A percentile compares a stretch with the other conserved stretches of the same genome.
These are phyloP conservation scores for Nymphalis c-album DNA, from an alignment of 2,888 invertebrate species.

Conservation along the genomic window DNA sequence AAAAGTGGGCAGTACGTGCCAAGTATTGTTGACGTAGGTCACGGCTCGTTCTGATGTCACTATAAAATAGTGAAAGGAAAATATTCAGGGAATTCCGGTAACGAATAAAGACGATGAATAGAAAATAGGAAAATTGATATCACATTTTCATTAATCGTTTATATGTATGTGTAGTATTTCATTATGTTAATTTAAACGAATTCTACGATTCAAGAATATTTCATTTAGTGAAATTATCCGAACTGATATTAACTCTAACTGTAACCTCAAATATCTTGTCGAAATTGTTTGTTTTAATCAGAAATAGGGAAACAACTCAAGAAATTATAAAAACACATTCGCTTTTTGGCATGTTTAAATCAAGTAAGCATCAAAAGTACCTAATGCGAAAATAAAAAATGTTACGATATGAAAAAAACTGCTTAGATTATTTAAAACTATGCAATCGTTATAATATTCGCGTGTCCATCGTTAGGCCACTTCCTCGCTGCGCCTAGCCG, in stretches of 20 bases:
- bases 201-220: no score
- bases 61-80: conserved; percentile 22
- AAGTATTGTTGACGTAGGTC: conserved; percentile 67
- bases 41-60: conserved; percentile 42
- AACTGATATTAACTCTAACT: no score
- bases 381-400: not conserved
- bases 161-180: no score
- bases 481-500: conserved; percentile 60
- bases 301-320: no score
- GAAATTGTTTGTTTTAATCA: no score
- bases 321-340: no score
- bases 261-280: no score
- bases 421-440: conserved; percentile 4
- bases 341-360: not conserved
- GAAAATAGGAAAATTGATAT: no score
- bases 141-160: no score
- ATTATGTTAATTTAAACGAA: no score
- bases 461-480: conserved; percentile 56
- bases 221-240: no score
- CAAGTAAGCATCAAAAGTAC: not conserved
- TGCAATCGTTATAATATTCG: conserved; percentile 49
- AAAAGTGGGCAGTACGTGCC: conserved; percentile 53
- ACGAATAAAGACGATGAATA: not conserved
- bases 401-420: no score
- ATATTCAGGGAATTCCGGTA: conserved; percentile 16